phyloP scores from a whole-genome alignment of 2,888 invertebrate genomes.

The Latheticus oryzae region DNA sequence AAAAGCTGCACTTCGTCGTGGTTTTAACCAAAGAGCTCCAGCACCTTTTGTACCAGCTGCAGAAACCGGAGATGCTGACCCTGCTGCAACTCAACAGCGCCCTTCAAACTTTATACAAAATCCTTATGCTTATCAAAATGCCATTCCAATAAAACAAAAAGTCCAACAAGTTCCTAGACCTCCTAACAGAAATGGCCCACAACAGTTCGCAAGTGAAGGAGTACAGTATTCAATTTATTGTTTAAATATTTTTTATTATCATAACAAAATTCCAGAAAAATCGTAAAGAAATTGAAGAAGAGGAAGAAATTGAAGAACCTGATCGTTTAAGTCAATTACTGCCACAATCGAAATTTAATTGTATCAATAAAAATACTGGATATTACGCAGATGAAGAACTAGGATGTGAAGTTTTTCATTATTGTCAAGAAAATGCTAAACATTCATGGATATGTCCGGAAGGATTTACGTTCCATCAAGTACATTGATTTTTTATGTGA shows the following conservation, averaged over 20 bases:
- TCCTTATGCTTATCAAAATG: constrained; percentile 51
- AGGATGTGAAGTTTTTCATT: constrained; percentile 92
- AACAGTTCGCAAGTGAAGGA: constrained; percentile 6
- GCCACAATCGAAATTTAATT: constrained; percentile 86
- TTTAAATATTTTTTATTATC: background rate
- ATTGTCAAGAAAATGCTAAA: constrained; percentile 89
- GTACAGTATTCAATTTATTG: too few species aligned
- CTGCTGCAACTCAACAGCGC: constrained; percentile 46
- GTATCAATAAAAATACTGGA: constrained; percentile 83
- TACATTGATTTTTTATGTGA: too few species aligned
- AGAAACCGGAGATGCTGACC: constrained; percentile 7
- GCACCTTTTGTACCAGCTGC: constrained; percentile 7
- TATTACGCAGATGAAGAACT: constrained; percentile 93
- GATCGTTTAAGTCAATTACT: constrained; percentile 83
- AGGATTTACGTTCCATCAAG: constrained; percentile 89
- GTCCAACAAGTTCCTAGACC: constrained; percentile 45
- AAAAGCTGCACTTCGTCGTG: constrained; percentile 1
- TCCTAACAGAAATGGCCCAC: constrained; percentile 6
- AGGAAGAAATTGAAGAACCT: constrained; percentile 85
- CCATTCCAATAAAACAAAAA: constrained; percentile 50
- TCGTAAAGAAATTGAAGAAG: constrained; percentile 69
- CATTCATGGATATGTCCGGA: constrained; percentile 96
- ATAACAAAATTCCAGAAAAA: constrained; percentile 7
- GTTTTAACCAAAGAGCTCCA: constrained; percentile 9
- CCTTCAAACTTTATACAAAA: constrained; percentile 50